A percentile compares a stretch with the other conserved stretches of the same genome.
Evolutionary conservation across 2,888 invertebrate genomes (phyloP).

Genomic region (Synergus laeviventris): DNA sequence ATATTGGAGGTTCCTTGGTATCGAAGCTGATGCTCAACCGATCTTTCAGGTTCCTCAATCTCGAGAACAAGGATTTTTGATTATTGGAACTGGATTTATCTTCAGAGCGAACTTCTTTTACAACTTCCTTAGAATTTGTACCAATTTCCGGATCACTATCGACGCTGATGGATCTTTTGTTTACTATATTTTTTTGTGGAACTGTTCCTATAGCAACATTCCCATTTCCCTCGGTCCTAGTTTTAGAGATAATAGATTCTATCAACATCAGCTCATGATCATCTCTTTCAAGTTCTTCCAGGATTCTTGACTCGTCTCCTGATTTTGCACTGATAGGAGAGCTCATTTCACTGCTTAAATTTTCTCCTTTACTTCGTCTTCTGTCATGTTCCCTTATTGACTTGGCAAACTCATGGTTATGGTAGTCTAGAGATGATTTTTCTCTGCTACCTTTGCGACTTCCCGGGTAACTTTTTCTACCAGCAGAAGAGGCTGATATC

Average conservation of each 20-base stretch:
- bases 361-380: conserved; percentile 67
- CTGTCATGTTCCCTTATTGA: conserved; percentile 77
- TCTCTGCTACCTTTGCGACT: conserved; percentile 84
- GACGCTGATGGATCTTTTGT: conserved; percentile 52
- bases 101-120: conserved; percentile 56
- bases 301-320: conserved; percentile 66
- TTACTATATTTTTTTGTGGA: conserved; percentile 57
- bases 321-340: conserved; percentile 71
- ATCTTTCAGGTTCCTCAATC: conserved; percentile 79
- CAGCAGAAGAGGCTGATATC: conserved; percentile 71
- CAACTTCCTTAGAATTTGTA: conserved; percentile 52
- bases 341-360: conserved; percentile 67
- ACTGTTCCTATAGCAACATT: conserved; percentile 56
- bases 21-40: conserved; percentile 77
- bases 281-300: conserved; percentile 68
- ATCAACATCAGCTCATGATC: conserved; percentile 58
- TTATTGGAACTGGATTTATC: conserved; percentile 69
- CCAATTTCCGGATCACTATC: conserved; percentile 54
- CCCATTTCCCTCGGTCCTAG: conserved; percentile 59
- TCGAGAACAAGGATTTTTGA: conserved; percentile 77
- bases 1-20: conserved; percentile 71
- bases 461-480: conserved; percentile 82
- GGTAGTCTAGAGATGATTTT: conserved; percentile 75
- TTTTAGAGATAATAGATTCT: conserved; percentile 43
- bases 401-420: conserved; percentile 75